Evolutionary conservation across 2,797 vertebrate species (phyloP).

Genomic region (Malurus leucopterus): DNA sequence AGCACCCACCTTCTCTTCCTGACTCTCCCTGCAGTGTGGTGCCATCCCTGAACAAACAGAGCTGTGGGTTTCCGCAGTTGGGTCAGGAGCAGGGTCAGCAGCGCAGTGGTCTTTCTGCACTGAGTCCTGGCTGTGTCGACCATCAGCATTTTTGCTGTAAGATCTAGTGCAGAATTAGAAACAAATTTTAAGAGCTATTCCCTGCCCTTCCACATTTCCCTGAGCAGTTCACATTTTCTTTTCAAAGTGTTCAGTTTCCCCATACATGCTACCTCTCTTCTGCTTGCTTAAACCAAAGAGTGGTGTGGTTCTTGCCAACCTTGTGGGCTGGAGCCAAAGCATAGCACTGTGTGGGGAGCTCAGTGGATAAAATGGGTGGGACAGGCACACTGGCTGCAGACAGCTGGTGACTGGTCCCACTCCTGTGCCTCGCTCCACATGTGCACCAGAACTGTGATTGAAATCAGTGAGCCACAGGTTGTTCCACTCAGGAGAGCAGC

Average conservation of each 20-base stretch:
- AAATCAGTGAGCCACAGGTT: not conserved
- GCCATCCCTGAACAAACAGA: conserved; percentile 6
- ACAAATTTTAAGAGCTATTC: not conserved
- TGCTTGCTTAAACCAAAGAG: not conserved
- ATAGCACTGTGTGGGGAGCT: not conserved
- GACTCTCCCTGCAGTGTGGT: conserved; percentile 25
- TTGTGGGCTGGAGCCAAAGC: not conserved
- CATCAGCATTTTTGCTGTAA: conserved; percentile 64
- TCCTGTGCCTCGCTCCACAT: not conserved
- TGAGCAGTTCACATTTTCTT: not conserved
- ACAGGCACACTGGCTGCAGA: not conserved
- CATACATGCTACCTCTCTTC: not conserved
- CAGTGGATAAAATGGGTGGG: not conserved
- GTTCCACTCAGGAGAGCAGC: fast-evolving
- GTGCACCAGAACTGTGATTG: not conserved
- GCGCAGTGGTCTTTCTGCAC: not conserved
- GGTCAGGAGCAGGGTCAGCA: not conserved
- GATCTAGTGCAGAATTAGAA: conserved; percentile 48
- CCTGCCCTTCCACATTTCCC: not conserved
- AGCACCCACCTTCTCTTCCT: conserved; percentile 58
- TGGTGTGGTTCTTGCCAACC: not conserved
- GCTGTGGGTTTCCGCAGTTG: not conserved
- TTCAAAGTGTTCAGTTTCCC: not conserved
- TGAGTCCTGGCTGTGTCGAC: conserved; percentile 53
- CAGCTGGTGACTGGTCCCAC: not conserved